Evolutionary conservation across 2,888 invertebrate genomes (phyloP).

Genomic region (Hydrotaea diabolus): DNA sequence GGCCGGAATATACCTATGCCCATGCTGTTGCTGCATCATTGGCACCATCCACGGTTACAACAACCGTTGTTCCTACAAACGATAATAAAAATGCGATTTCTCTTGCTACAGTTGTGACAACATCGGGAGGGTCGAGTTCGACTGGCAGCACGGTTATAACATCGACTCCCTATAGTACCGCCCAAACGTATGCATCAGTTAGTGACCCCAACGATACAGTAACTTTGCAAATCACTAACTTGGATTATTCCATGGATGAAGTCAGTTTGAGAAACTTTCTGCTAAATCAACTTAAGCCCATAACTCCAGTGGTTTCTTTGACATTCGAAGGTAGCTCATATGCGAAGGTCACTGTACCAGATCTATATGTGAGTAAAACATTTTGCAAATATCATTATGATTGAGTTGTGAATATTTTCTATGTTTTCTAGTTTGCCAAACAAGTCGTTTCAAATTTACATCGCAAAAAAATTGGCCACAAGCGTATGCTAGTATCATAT

Average conservation of each 20-base stretch:
- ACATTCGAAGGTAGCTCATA: constrained; percentile 79
- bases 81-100: constrained; percentile 53
- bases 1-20: constrained; percentile 61
- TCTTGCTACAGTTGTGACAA: constrained; percentile 40
- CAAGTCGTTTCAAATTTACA: constrained; percentile 90
- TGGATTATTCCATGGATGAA: constrained; percentile 80
- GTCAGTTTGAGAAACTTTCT: constrained; percentile 77
- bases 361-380: constrained; percentile 76
- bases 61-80: constrained; percentile 32
- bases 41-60: constrained; percentile 43
- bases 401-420: neutral
- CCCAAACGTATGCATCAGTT: constrained; percentile 66
- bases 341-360: constrained; percentile 81
- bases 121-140: constrained; percentile 9
- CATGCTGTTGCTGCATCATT: constrained; percentile 59
- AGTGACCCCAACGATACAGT: constrained; percentile 74
- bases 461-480: constrained; percentile 89
- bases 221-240: constrained; percentile 80
- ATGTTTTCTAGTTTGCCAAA: constrained; percentile 81
- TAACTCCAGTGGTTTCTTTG: constrained; percentile 79
- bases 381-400: neutral
- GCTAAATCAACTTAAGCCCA: constrained; percentile 79
- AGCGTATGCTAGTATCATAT: constrained; percentile 88
- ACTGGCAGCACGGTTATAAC: constrained; percentile 28
- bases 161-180: constrained; percentile 43